Percentiles rank a stretch among this genome's conserved stretches.
phyloP scores from a whole-genome alignment of 1,140 invertebrate genomes.

The Papilio aristodemus region DNA sequence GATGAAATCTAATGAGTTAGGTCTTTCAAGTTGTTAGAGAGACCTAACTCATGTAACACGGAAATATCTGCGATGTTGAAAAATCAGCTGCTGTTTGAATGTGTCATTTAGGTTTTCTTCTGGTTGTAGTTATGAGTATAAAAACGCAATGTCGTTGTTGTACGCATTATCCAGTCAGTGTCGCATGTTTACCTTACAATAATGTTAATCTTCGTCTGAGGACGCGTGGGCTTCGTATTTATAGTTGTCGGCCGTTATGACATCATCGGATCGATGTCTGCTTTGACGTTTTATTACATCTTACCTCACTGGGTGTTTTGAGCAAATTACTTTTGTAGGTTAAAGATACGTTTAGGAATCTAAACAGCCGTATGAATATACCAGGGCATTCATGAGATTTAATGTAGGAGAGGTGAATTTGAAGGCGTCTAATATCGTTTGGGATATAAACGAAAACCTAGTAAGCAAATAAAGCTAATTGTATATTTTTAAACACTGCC shows the following conservation, averaged over 20 bases:
- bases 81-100: neutral
- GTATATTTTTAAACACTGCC: too few species aligned
- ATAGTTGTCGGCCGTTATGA: conserved; percentile 64
- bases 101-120: neutral
- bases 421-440: too few species aligned
- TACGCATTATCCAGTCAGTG: neutral
- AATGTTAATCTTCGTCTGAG: conserved; percentile 52
- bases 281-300: conserved; percentile 45
- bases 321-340: neutral
- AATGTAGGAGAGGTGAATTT: too few species aligned
- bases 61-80: neutral
- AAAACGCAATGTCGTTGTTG: neutral
- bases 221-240: conserved; percentile 62
- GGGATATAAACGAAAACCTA: too few species aligned
- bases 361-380: too few species aligned
- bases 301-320: conserved; percentile 21
- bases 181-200: conserved; percentile 39
- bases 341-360: too few species aligned
- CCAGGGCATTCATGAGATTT: too few species aligned
- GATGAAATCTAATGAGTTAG: too few species aligned
- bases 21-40: too few species aligned
- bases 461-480: too few species aligned
- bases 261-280: conserved; percentile 54
- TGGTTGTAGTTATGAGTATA: neutral
- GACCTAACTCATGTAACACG: neutral